A percentile compares a stretch with the other conserved stretches of the same genome.
These are phyloP conservation scores for Dioctria rufipes DNA, from an alignment of 2,888 invertebrate genomes.

Conservation along the genomic window DNA sequence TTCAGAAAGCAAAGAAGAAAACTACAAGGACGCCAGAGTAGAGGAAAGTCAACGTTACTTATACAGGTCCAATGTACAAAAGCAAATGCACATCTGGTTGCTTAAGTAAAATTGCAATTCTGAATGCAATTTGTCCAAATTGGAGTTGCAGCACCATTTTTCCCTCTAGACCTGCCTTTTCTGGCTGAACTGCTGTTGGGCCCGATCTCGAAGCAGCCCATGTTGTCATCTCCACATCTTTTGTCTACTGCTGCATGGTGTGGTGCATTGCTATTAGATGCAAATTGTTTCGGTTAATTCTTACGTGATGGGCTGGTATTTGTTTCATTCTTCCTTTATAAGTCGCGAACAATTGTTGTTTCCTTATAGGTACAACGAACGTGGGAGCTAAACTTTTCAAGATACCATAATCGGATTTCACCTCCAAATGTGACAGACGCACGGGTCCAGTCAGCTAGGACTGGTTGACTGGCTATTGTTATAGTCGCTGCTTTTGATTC, in stretches of 20 bases:
- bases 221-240: neutral
- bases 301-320: constrained; percentile 44
- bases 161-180: constrained; percentile 24
- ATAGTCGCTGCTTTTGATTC: constrained; percentile 13
- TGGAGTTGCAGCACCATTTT: constrained; percentile 35
- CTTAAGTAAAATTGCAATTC: constrained; percentile 46
- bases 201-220: neutral
- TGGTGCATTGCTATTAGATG: constrained; percentile 18
- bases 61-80: neutral
- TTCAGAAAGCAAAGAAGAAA: neutral
- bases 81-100: constrained; percentile 50
- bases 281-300: constrained; percentile 34
- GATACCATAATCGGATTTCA: constrained; percentile 35
- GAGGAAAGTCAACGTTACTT: neutral
- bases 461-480: neutral
- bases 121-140: constrained; percentile 53
- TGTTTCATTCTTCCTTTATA: constrained; percentile 11
- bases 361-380: constrained; percentile 20
- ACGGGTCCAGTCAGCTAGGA: too few relatives aligned
- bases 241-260: constrained; percentile 23
- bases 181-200: neutral
- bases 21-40: neutral
- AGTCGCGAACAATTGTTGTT: constrained; percentile 38
- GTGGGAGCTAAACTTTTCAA: neutral
- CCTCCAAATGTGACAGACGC: too few relatives aligned